Conservation (phyloP, 2,888 invertebrate genomes). For the Zele albiditarsus region DNA sequence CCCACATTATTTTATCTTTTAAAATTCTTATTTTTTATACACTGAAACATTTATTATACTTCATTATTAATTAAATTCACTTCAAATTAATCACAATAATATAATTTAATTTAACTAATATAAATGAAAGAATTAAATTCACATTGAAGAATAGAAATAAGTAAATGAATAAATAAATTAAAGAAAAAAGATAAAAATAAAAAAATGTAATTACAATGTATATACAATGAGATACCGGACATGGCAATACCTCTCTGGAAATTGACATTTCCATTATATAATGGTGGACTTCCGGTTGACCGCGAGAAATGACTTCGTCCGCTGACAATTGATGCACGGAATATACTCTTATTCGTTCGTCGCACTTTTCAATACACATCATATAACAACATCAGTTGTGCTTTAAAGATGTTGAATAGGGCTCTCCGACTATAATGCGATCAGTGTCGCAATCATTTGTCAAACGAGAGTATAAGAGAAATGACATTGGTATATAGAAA, state of each 20-base stretch:
- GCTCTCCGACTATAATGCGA: background rate
- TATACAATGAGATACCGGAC: conserved; percentile 33
- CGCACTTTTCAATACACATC: conserved; percentile 58
- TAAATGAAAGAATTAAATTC: no score
- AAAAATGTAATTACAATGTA: conserved; percentile 44
- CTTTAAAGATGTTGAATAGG: background rate
- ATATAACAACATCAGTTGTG: background rate
- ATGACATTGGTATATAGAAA: background rate
- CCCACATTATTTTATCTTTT: no score
- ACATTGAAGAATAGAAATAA: conserved; percentile 24
- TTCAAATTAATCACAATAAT: no score
- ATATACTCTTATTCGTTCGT: background rate
- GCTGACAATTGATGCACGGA: conserved; percentile 36
- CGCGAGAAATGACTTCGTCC: conserved; percentile 63
- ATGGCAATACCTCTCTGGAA: conserved; percentile 52
- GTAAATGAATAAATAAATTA: conserved; percentile 43
- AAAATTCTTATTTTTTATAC: no score
- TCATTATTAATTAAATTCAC: no score
- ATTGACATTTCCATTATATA: conserved; percentile 70
- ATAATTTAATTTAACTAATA: no score
- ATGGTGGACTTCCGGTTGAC: conserved; percentile 67
- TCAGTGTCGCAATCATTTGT: conserved; percentile 2
- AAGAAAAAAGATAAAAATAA: conserved; percentile 43
- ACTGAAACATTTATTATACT: no score
- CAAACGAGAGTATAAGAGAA: background rate